Conservation (phyloP, 2,113 vertebrate genomes). For the Emydura subglobosa region DNA sequence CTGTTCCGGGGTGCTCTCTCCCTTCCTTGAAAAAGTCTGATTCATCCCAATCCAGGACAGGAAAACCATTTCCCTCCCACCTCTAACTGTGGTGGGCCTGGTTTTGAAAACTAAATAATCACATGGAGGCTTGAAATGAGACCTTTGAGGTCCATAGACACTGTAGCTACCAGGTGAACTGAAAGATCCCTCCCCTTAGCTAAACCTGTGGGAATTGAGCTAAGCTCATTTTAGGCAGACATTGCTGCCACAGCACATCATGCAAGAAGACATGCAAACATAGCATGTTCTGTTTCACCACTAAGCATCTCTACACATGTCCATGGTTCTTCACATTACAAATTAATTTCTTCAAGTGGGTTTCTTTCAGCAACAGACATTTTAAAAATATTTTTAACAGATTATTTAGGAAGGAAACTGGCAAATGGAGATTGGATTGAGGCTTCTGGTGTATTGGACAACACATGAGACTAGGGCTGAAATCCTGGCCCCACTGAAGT, state of each 20-base stretch:
- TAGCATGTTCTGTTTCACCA: neutral
- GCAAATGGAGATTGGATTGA: neutral
- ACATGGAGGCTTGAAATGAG: neutral
- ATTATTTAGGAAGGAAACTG: neutral
- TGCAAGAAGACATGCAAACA: neutral
- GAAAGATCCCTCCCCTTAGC: neutral
- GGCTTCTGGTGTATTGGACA: neutral
- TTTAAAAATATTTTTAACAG: neutral
- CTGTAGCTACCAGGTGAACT: neutral
- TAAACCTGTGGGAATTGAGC: neutral
- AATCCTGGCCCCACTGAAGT: neutral
- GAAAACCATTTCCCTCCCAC: neutral
- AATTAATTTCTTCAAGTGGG: neutral
- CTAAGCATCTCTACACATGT: neutral
- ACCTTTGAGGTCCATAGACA: neutral
- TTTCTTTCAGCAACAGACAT: neutral
- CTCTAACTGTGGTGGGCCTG: neutral
- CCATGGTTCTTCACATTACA: neutral
- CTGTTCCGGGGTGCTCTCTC: neutral
- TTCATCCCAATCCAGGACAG: neutral
- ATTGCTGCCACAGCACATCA: neutral
- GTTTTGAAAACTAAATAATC: neutral
- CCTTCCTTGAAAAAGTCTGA: neutral
- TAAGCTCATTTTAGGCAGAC: neutral
- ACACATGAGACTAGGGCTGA: neutral